These are phyloP conservation scores for Gymnothorax reevesii DNA, from an alignment of 2,797 vertebrate genomes.

Conservation along the genomic window DNA sequence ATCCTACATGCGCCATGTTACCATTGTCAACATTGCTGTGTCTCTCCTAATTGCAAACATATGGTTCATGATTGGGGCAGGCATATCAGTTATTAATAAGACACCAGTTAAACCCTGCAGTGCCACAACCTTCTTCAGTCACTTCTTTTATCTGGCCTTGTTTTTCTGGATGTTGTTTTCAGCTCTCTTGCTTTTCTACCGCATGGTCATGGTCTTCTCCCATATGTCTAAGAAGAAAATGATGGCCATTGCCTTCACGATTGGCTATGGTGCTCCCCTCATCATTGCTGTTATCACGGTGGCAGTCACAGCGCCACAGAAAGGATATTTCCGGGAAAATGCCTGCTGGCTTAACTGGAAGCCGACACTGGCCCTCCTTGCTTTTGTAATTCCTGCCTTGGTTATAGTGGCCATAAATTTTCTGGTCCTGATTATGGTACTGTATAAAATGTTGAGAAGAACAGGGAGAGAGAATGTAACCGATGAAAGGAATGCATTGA, in stretches of 20 bases:
- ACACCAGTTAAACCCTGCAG: conserved; percentile 65
- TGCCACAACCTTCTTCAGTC: conserved; percentile 82
- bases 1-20: conserved; percentile 83
- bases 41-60: conserved; percentile 84
- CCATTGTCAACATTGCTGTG: conserved; percentile 83
- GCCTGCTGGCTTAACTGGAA: conserved; percentile 87
- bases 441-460: conserved; percentile 82
- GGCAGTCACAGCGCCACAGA: conserved; percentile 72
- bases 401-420: conserved; percentile 79
- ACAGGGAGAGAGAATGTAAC: conserved; percentile 70
- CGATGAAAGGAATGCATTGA: conserved; percentile 76
- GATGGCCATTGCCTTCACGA: conserved; percentile 73
- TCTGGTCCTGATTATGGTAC: conserved; percentile 76
- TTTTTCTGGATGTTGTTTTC: conserved; percentile 94
- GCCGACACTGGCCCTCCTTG: conserved; percentile 78
- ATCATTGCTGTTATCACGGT: conserved; percentile 81
- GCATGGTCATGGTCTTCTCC: conserved; percentile 83
- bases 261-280: conserved; percentile 85
- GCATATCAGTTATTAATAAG: conserved; percentile 50
- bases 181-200: conserved; percentile 85
- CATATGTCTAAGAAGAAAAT: conserved; percentile 80
- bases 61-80: conserved; percentile 81
- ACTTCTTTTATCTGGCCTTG: conserved; percentile 88
- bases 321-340: conserved; percentile 62
- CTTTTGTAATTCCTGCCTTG: conserved; percentile 81